Evolutionary conservation across 2,113 vertebrate genomes (phyloP).

Genomic region (Chrysemys picta): DNA sequence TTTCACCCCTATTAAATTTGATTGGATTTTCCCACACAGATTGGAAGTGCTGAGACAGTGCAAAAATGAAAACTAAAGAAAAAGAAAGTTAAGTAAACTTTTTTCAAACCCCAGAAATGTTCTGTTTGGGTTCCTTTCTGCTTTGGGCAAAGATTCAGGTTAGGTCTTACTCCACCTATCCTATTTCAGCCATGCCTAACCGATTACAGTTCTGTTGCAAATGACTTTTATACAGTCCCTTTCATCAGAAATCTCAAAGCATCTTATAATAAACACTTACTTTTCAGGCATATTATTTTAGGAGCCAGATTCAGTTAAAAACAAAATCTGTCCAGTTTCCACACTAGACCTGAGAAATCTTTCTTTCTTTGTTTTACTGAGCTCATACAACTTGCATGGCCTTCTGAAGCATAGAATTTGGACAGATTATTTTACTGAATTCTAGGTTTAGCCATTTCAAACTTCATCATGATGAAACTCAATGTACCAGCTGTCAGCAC

Average conservation of each 20-base stretch:
- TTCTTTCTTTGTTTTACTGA: not conserved
- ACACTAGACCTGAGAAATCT: not conserved
- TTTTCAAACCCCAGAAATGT: not conserved
- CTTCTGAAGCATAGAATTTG: not conserved
- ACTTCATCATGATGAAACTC: not conserved
- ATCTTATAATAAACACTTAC: not conserved
- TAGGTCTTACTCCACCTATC: not conserved
- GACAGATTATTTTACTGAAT: not conserved
- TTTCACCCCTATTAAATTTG: not conserved
- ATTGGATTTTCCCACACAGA: not conserved
- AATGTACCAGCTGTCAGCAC: not conserved
- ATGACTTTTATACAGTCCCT: not conserved
- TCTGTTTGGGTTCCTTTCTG: not conserved
- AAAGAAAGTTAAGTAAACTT: not conserved
- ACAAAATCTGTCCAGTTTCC: not conserved
- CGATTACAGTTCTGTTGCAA: not conserved
- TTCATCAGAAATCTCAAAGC: not conserved
- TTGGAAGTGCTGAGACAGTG: not conserved
- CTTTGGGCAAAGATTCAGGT: not conserved
- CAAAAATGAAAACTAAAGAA: not conserved
- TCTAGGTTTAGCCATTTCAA: not conserved
- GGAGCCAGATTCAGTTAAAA: not conserved
- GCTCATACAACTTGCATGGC: not conserved
- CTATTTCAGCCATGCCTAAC: not conserved
- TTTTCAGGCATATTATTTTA: not conserved